A percentile compares a stretch with the other conserved stretches of the same genome.
Conservation (phyloP, 64 coral and sea anemone species). For the Anthopleura sola region DNA sequence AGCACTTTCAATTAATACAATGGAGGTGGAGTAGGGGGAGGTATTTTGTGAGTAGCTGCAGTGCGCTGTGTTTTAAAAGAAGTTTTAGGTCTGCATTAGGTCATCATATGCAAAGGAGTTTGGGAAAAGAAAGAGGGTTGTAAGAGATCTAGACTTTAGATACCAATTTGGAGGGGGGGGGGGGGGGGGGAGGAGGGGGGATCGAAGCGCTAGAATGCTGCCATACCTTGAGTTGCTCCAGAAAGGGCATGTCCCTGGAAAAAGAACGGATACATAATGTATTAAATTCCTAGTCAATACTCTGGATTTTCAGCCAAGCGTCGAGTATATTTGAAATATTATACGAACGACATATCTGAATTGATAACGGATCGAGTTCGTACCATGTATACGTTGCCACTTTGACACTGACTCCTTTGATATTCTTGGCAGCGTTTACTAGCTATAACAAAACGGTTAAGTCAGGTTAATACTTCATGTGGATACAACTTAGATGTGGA, state of each 20-base stretch:
- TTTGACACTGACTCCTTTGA: constrained; percentile 25
- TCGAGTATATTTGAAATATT: too few species aligned
- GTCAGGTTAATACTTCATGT: too few species aligned
- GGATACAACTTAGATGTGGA: too few species aligned
- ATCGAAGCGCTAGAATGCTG: background rate
- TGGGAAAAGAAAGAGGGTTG: too few species aligned
- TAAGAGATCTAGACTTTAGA: too few species aligned
- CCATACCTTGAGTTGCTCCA: constrained; percentile 87
- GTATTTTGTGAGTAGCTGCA: background rate
- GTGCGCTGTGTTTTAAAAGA: too few species aligned
- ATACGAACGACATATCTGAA: too few species aligned
- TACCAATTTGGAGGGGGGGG: background rate
- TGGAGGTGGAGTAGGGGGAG: background rate
- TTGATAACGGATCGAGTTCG: background rate
- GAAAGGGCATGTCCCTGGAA: constrained; percentile 76
- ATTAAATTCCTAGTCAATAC: background rate
- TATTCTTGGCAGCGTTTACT: constrained; percentile 33
- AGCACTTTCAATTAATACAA: too few species aligned
- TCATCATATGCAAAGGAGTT: too few species aligned
- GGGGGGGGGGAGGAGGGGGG: too few species aligned
- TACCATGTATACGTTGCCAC: constrained; percentile 49
- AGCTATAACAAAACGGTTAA: constrained; percentile 8
- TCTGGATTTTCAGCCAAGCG: background rate
- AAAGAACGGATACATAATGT: background rate
- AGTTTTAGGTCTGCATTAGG: too few species aligned